Conservation (phyloP, 2,888 invertebrate genomes). For the Calameuta idolon region DNA sequence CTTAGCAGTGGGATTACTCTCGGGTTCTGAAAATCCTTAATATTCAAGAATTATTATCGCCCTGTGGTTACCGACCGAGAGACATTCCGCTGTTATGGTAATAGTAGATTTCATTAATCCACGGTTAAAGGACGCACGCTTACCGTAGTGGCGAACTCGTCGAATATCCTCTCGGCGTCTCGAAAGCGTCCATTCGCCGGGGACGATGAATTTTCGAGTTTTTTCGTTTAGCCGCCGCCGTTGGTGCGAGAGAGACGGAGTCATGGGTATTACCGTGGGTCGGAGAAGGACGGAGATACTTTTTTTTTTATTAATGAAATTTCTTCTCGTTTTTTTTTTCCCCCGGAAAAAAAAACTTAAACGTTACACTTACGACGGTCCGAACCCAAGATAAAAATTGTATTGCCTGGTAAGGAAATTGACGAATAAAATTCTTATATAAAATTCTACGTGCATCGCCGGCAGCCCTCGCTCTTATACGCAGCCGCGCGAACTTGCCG, state of each 20-base stretch:
- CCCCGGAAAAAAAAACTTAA: neutral
- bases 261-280: too few species aligned
- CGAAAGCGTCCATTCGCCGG: too few species aligned
- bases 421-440: neutral
- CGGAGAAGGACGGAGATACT: too few species aligned
- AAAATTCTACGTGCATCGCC: neutral
- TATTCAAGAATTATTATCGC: slow-evolving; percentile 6
- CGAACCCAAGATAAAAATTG: too few species aligned
- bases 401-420: neutral
- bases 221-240: too few species aligned
- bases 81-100: slow-evolving; percentile 11
- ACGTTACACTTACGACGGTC: neutral
- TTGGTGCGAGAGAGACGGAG: too few species aligned
- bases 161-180: too few species aligned
- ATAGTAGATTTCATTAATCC: slow-evolving; percentile 17
- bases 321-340: neutral
- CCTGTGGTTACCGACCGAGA: neutral
- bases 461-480: neutral
- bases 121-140: slow-evolving; percentile 11
- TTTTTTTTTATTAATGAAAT: too few species aligned
- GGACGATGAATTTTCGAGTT: too few species aligned
- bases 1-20: too few species aligned
- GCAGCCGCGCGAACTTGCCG: neutral
- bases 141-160: too few species aligned
- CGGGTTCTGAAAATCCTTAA: neutral